Base-by-base conservation (phyloP, 1,140 invertebrate genomes). In the Calliphora vicina region DNA sequence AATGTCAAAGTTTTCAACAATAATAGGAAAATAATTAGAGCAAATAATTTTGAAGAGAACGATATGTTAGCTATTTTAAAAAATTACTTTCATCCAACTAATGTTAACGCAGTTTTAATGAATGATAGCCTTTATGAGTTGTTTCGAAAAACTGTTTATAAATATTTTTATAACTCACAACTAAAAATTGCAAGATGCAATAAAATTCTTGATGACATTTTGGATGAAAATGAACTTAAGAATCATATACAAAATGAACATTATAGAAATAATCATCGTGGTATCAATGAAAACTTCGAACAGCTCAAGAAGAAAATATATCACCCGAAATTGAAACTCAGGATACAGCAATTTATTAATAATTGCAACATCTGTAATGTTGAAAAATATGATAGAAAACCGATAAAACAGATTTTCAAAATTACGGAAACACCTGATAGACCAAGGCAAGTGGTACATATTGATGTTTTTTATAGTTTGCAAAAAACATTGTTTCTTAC, bases 241-340 rank as follows among this genome's bases (percentile, higher is more conserved):
- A 12, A 57, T 2, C n/a, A 25, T 5, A 81, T 81, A 1, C 1
- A 29, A 17, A 61, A 82, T 13, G n/a, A 82, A 35, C 82, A 82
- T 26, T 10, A 6, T 74, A n/a, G n/a, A n/a, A n/a, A n/a, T n/a
- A n/a, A 81, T 57, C 82, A 80, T 25, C n/a, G 82, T n/a, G 82
- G 82, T 25, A 83, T 83, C 0, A 35, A 71, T 45, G 82, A 80
- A 43, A 35, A 74, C 4, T 74, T 35, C 29, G 2, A 10, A 61
- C 57, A 61, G 9, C 57, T 61, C 20, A 61, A 61, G n/a, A 3
- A 2, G 1, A 20, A 2, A 61, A 61, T 23, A 61, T 61, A 61
- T 61, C 17, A 61, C 15, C 57, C 57, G 4, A 61, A 61, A 20
- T 61, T 61, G n/a, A 80, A 50, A 71, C 67, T 43, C 1, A 50